Evolutionary conservation across 2,113 vertebrate genomes (phyloP), one percentile per base, ranked within the genome.

Genomic region (Smithornis capensis): DNA sequence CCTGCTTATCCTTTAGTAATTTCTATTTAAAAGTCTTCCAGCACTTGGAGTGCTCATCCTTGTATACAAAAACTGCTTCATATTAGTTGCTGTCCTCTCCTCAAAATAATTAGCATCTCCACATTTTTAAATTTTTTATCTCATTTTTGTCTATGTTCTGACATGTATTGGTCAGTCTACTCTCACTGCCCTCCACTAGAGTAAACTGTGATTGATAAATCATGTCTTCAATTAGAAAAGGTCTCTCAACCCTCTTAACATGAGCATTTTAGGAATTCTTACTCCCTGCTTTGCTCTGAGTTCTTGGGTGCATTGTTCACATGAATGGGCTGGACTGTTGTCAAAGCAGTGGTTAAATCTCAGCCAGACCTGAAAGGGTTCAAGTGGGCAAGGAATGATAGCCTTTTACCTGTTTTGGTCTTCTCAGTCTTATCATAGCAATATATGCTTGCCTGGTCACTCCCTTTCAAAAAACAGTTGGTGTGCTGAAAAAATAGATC

Each of bases 401-500:
- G 38, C 33, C 77, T 96, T 84, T 92, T 56, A 74, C 77, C 77
- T 8, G 1, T 78, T 92, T 77, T 49, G 42, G 28, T 82, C 65
- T 70, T 56, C 35, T 92, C 37, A 70, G 47, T 81, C 19, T 18
- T 78, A 82, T 60, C 53, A 68, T 10, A 90, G 69, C 56, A 75
- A 37, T 81, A 71, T 45, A 40, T 78, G 49, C 44, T 44, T 78
- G 6, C 44, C 70, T 63, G 65, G 77, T 78, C 78, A 87, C 60
- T 70, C 47, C 45, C 44, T 47, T 89, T 95, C 3, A 0, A 75
- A 92, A 91, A 78, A 67, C 35, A 56, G 45, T 67, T 0, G 0
- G 14, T 82, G 42, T 88, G 19, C 62, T 87, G 53, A 82, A 94
- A 93, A 92, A 77, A 33, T 47, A 83, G 71, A 83, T 80, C 59